Evolutionary conservation across 2,113 vertebrate genomes (phyloP).

Genomic region (Myxocyprinus asiaticus): DNA sequence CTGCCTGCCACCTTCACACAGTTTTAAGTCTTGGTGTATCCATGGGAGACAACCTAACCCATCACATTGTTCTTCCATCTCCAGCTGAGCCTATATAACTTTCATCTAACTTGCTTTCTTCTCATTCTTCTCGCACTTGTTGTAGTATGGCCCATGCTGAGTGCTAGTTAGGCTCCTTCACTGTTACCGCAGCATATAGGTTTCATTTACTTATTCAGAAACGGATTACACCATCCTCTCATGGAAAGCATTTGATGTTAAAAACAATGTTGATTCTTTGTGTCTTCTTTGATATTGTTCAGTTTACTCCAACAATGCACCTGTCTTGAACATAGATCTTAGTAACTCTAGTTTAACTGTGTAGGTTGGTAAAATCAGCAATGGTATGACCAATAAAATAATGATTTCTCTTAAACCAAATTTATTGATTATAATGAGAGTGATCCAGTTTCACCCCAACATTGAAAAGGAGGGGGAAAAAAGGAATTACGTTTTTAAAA

Average conservation of each 20-base stretch:
- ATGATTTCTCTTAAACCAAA: too few species aligned
- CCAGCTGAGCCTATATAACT: constrained; percentile 28
- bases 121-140: background rate
- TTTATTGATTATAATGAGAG: too few species aligned
- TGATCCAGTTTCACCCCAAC: too few species aligned
- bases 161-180: constrained; percentile 27
- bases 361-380: too few species aligned
- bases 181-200: background rate
- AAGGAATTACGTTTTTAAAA: too few species aligned
- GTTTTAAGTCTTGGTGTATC: constrained; percentile 22
- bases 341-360: background rate
- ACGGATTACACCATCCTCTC: background rate
- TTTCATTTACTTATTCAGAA: constrained; percentile 9
- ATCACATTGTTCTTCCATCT: constrained; percentile 31
- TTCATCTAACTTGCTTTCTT: constrained; percentile 18
- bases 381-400: too few species aligned
- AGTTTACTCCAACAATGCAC: background rate
- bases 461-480: too few species aligned
- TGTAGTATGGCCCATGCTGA: constrained; percentile 22
- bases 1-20: constrained; percentile 35
- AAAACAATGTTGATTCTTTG: background rate
- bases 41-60: constrained; percentile 27
- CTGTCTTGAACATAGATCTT: background rate
- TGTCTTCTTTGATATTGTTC: background rate
- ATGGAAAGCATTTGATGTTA: constrained; percentile 1